Base-by-base conservation (phyloP, 2,113 vertebrate species). In the Thermophis baileyi region DNA sequence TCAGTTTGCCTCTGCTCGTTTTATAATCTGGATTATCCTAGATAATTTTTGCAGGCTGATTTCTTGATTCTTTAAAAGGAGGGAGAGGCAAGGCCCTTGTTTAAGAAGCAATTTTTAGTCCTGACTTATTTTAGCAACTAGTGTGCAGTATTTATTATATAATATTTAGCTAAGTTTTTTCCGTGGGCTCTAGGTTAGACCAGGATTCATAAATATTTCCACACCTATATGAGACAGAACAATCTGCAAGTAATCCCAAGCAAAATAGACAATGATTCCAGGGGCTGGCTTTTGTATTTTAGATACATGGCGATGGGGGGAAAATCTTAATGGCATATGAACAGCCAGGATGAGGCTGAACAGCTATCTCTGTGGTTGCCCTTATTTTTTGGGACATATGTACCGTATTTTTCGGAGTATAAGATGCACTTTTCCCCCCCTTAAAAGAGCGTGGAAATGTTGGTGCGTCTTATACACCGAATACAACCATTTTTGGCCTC, bases 341-440 rank as follows among this genome's bases (percentile, higher is more conserved):
- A 60, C 47, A 35, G 47, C 4, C 46, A 74, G 27, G 20, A 16
- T 47, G 20, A 89, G 35, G 27, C 81, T 55, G 50, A 22, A 53
- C 10, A n/a, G 1, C n/a, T 51, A 3, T 35, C 85, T 57, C 47
- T 16, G 10, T 55, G 69, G 46, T 1, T 94, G 3, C 12, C 91
- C 4, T 25, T 63, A 2, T 12, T 63, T 25, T 0, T 0, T 93
- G 1, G 22, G 0, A 27, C 0, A 2, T 0, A n/a, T 44, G 0
- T n/a, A n/a, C n/a, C n/a, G n/a, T n/a, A n/a, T n/a, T n/a, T n/a
- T n/a, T n/a, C n/a, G n/a, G n/a, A n/a, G n/a, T n/a, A n/a, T n/a
- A n/a, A n/a, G n/a, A n/a, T n/a, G n/a, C n/a, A n/a, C n/a, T n/a
- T n/a, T n/a, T n/a, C n/a, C n/a, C n/a, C n/a, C n/a, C n/a, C n/a